Base-by-base conservation (phyloP, 64 coral and sea anemone genomes). In the Stichodactyla mertensii region DNA sequence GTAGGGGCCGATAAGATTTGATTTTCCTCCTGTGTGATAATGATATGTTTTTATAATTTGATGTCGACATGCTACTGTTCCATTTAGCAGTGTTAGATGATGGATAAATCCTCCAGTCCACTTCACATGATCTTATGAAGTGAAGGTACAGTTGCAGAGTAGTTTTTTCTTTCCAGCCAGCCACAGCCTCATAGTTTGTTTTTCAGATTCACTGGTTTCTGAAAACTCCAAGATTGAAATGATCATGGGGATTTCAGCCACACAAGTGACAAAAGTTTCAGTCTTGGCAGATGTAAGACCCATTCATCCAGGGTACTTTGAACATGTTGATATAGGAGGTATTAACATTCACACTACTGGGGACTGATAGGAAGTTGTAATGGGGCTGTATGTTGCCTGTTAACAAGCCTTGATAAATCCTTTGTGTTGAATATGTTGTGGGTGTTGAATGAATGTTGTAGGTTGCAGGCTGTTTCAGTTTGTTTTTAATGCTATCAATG, bases 141-240 rank as follows among this genome's bases (percentile, higher is more conserved):
- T 92, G 85, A 92, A 92, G 90, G 90, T 92, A 92, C 86, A 92
- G 90, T 92, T 92, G 85, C 90, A 92, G 86, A 86, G 86, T 92
- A 92, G 90, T 92, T 92, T 92, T 92, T 92, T 80, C 90, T 92
- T 92, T 92, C 90, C 90, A 70, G 90, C 90, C 90, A 92, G 90
- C 90, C 66, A 91, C 36, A 86, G 78, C 85, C 54, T 82, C 62
- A 7, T 81, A 81, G 78, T 7, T 53, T 81, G 18, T 52, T 55
- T 81, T 81, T 53, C 69, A 74, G 69, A 74, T 74, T 74, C 78
- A 81, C 78, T 81, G 78, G 78, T 55, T 81, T 7, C 15, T 81
- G 78, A 81, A 81, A 81, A 52, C 78, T 81, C 78, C 53, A 81
- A 20, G 78, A 81, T 81, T 51, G 52, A 12, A 31, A 7, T 81